Evolutionary conservation across 2,888 invertebrate genomes (phyloP).

Genomic region (Phaedon cochleariae): DNA sequence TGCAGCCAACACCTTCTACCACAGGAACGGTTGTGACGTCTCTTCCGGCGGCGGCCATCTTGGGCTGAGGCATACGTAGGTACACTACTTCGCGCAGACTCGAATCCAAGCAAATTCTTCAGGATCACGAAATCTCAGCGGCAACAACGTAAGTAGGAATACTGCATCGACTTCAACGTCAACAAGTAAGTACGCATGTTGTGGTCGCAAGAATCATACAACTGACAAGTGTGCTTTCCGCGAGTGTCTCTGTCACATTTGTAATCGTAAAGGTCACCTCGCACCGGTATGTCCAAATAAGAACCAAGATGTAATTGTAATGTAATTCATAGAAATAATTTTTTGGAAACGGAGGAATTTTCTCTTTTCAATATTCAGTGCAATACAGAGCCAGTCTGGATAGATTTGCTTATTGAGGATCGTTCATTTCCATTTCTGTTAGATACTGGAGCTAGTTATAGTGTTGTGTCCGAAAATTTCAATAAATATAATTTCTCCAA

Average conservation of each 20-base stretch:
- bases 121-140: too few species aligned
- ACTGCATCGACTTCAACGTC: too few species aligned
- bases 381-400: neutral
- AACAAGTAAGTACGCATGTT: too few species aligned
- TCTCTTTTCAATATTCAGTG: neutral
- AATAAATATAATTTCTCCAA: neutral
- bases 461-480: neutral
- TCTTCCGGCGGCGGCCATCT: too few species aligned
- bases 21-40: too few species aligned
- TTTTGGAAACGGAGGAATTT: neutral
- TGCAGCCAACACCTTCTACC: too few species aligned
- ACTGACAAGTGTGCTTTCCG: conserved; percentile 14
- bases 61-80: too few species aligned
- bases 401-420: too few species aligned
- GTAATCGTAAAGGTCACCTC: conserved; percentile 16
- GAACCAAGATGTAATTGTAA: neutral
- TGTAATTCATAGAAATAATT: neutral
- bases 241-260: conserved; percentile 7
- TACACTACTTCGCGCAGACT: too few species aligned
- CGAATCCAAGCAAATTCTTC: too few species aligned
- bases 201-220: neutral
- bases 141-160: too few species aligned
- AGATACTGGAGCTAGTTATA: neutral
- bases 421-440: neutral
- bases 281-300: conserved; percentile 19